Evolutionary conservation across 2,113 vertebrate species (phyloP).

Genomic region (Corynorhinus townsendii): DNA sequence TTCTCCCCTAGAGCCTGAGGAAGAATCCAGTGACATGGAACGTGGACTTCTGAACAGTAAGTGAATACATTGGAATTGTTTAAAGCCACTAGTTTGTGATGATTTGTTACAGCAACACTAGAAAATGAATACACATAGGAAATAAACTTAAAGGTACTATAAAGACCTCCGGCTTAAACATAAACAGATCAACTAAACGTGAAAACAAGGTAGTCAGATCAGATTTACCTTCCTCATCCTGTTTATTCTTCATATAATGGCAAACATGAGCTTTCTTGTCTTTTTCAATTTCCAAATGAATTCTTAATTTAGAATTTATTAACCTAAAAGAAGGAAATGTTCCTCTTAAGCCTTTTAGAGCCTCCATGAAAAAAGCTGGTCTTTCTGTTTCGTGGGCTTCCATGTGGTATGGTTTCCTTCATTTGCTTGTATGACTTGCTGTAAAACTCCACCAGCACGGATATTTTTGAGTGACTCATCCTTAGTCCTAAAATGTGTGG

Average conservation of each 20-base stretch:
- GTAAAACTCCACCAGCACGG: not conserved
- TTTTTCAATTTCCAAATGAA: conserved; percentile 25
- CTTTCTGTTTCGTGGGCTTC: not conserved
- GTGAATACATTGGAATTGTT: not conserved
- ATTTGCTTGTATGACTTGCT: not conserved
- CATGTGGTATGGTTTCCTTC: not conserved
- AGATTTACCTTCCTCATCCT: not conserved
- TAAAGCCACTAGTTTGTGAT: not conserved
- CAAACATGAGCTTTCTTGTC: not conserved
- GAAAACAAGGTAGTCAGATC: not conserved
- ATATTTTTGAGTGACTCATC: conserved; percentile 53
- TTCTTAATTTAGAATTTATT: conserved; percentile 53
- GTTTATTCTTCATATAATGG: not conserved
- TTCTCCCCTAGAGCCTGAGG: not conserved
- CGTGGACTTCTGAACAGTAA: not conserved
- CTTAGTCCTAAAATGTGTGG: conserved; percentile 4
- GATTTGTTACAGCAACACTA: not conserved
- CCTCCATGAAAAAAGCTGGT: not conserved
- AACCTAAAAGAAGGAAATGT: conserved; percentile 44
- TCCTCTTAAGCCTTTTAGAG: conserved; percentile 19
- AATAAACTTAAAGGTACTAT: not conserved
- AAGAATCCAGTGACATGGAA: not conserved
- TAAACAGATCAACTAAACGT: not conserved
- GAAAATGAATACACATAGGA: not conserved
- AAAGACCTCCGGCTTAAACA: not conserved